These are phyloP conservation scores for Gymnocheta viridis DNA, from an alignment of 2,888 invertebrate species.

Conservation along the genomic window DNA sequence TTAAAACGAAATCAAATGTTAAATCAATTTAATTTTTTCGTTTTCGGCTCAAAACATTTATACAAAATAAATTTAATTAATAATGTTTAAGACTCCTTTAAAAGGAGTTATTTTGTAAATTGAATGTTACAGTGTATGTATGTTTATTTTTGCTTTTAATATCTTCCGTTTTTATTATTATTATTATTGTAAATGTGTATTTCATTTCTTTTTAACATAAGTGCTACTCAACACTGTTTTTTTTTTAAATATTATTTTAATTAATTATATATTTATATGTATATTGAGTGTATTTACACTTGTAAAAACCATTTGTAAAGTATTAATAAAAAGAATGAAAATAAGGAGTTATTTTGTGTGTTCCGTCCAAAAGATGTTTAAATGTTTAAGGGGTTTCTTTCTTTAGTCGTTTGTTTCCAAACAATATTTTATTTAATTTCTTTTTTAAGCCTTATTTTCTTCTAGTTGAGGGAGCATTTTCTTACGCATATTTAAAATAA, in stretches of 20 bases:
- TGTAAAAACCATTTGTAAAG: conserved; percentile 60
- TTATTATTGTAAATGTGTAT: conserved; percentile 54
- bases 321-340: conserved; percentile 59
- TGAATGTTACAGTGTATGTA: conserved; percentile 7
- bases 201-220: conserved; percentile 39
- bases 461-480: background rate
- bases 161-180: conserved; percentile 42
- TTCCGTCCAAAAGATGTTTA: background rate
- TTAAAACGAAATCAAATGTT: conserved; percentile 5
- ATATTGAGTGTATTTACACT: conserved; percentile 45
- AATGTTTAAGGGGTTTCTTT: background rate
- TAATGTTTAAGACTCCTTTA: conserved; percentile 36
- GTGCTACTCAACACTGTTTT: conserved; percentile 60
- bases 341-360: background rate
- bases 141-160: conserved; percentile 3
- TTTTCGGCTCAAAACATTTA: conserved; percentile 55
- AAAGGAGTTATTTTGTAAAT: conserved; percentile 35
- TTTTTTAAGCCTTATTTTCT: conserved; percentile 18
- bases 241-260: conserved; percentile 47
- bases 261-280: conserved; percentile 48
- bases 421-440: background rate
- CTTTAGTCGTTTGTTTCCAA: background rate
- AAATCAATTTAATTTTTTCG: background rate
- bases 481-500: conserved; percentile 28
- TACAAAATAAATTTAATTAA: conserved; percentile 20